Evolutionary conservation across 2,888 invertebrate species (phyloP).

Genomic region (Drosophila melanosoma): DNA sequence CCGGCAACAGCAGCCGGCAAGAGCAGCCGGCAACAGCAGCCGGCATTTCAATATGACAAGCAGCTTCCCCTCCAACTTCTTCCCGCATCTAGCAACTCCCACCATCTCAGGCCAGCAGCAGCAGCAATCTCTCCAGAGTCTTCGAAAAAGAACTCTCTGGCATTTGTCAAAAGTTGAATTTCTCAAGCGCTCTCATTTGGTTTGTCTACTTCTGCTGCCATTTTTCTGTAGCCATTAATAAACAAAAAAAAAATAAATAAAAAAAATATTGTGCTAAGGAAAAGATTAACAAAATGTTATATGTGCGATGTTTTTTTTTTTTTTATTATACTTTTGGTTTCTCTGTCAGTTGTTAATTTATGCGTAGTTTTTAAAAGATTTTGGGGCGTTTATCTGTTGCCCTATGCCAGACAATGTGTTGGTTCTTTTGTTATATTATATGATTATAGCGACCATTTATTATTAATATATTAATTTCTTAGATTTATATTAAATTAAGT

Average conservation of each 20-base stretch:
- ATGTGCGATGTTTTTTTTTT: slow-evolving; percentile 38
- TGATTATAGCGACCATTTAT: neutral
- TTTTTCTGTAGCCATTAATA: slow-evolving; percentile 37
- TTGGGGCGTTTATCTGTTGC: slow-evolving; percentile 21
- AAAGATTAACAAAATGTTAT: slow-evolving; percentile 37
- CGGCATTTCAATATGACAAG: slow-evolving; percentile 53
- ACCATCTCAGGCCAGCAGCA: neutral
- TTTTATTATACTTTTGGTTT: slow-evolving; percentile 12
- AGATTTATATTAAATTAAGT: neutral
- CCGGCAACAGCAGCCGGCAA: slow-evolving; percentile 15
- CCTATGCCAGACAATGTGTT: neutral
- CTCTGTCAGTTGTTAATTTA: slow-evolving; percentile 34
- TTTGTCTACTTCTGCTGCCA: neutral
- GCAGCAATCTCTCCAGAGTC: slow-evolving; percentile 7
- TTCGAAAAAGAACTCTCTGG: slow-evolving; percentile 9
- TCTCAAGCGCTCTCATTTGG: slow-evolving; percentile 23
- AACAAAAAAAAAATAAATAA: slow-evolving; percentile 6
- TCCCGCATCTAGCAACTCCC: neutral
- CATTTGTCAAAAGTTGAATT: slow-evolving; percentile 22
- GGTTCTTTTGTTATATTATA: neutral
- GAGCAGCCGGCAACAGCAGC: slow-evolving; percentile 47
- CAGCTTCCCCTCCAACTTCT: slow-evolving; percentile 21
- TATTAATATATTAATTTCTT: neutral
- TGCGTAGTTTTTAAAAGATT: slow-evolving; percentile 28
- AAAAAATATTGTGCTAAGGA: slow-evolving; percentile 41